Evolutionary conservation across 37 sponge, comb jelly and placozoan species (phyloP), one percentile per base, ranked within the genome.

Genomic region (Halichondria panicea): DNA sequence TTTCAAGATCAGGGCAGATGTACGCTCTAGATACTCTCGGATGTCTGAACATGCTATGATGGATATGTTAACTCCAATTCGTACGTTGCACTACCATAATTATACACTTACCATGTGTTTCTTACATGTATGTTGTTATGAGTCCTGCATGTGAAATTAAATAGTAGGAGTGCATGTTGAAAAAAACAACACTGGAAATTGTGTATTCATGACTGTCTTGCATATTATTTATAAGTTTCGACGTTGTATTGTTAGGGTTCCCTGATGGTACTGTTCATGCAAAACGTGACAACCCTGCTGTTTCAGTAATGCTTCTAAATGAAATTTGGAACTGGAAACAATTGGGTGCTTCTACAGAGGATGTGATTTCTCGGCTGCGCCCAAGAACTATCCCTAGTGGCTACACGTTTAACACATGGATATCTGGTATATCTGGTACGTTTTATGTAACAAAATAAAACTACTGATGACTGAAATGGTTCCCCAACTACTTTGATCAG

Each of bases 311-410:
- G n/a, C 19, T 71, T 1, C 34, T 71, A 2, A 1, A 52, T 15
- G 71, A 71, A 24, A 48, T 71, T 27, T 48, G 22, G 30, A 34
- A 48, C 32, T 71, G 71, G 71, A 71, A 35, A 7, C 21, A n/a
- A 11, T 1, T 30, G 48, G 71, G 71, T 43, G 69, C 63, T 34
- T 33, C 53, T 15, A 50, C 19, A 2, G 8, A 39, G 19, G 52
- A 64, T 40, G 79, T 28, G 1, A 34, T 78, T 12, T 7, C 25
- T 9, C 62, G 40, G 8, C 54, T 78, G 30, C 18, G 68, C 13
- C 45, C 40, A 2, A 36, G 64, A 22, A 78, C 79, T 46, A 68
- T 78, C 41, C 79, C 79, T 44, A 31, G 48, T 64, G 79, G 79
- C 31, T 38, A 67, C n/a, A 34, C 55, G 25, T 39, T 45, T 7